Evolutionary conservation across 2,113 vertebrate species (phyloP).

Genomic region (Lutjanus erythropterus): DNA sequence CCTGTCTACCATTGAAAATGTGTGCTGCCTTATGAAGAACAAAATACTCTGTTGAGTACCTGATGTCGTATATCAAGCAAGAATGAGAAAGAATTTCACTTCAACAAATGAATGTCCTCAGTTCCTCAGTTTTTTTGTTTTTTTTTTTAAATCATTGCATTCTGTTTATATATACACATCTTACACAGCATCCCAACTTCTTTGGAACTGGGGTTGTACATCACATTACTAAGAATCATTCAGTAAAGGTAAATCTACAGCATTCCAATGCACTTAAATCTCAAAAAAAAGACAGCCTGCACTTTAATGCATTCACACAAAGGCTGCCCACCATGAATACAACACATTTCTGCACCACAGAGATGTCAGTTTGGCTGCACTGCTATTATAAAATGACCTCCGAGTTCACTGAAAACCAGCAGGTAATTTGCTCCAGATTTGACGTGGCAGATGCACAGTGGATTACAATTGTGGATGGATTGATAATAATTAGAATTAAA

Average conservation of each 20-base stretch:
- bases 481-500: slow-evolving; percentile 52
- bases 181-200: too few species aligned
- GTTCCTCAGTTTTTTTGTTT: too few species aligned
- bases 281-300: background rate
- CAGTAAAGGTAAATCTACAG: background rate
- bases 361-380: background rate
- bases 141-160: too few species aligned
- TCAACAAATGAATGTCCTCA: too few species aligned
- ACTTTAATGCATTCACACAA: background rate
- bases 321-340: background rate
- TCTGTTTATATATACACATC: too few species aligned
- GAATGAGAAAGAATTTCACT: too few species aligned
- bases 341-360: slow-evolving; percentile 1
- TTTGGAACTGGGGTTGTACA: too few species aligned
- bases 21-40: too few species aligned
- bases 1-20: too few species aligned
- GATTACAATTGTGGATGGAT: slow-evolving; percentile 37
- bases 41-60: too few species aligned
- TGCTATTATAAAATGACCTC: slow-evolving; percentile 18
- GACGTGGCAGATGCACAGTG: slow-evolving; percentile 21
- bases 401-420: slow-evolving; percentile 14
- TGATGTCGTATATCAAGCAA: too few species aligned
- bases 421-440: slow-evolving; percentile 44
- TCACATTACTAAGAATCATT: background rate
- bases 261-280: background rate